A percentile compares a stretch with the other conserved stretches of the same genome.
Evolutionary conservation across 2,113 vertebrate species (phyloP).

Genomic region (Sitta europaea): DNA sequence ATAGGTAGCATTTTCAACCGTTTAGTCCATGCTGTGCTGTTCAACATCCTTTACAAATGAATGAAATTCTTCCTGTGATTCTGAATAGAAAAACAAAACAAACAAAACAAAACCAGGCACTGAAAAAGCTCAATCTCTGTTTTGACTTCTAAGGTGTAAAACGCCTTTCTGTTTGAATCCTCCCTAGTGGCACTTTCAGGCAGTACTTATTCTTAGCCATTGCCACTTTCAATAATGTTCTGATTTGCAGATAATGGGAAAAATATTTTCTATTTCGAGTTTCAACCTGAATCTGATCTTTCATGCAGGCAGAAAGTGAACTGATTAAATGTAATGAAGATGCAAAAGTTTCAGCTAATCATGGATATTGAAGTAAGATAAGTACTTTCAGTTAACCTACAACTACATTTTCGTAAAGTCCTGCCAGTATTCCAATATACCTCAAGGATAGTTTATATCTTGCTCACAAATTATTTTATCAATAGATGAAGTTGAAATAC

Average conservation of each 20-base stretch:
- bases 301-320: neutral
- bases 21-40: neutral
- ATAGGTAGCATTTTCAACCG: neutral
- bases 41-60: neutral
- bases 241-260: conserved; percentile 21
- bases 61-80: neutral
- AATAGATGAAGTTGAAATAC: neutral
- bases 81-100: neutral
- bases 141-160: neutral
- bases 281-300: conserved; percentile 21
- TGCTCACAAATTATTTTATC: neutral
- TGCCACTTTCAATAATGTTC: conserved; percentile 1
- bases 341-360: neutral
- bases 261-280: conserved; percentile 35
- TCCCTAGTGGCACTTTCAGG: neutral
- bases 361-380: neutral
- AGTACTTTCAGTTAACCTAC: neutral
- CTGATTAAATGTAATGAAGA: neutral
- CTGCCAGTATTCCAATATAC: neutral
- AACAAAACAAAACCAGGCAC: neutral
- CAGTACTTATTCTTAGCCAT: neutral
- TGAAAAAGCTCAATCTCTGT: neutral
- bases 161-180: neutral
- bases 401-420: neutral
- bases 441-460: neutral